These are phyloP conservation scores for Marisa cornuarietis DNA, from an alignment of 1,140 invertebrate genomes.

Conservation along the genomic window DNA sequence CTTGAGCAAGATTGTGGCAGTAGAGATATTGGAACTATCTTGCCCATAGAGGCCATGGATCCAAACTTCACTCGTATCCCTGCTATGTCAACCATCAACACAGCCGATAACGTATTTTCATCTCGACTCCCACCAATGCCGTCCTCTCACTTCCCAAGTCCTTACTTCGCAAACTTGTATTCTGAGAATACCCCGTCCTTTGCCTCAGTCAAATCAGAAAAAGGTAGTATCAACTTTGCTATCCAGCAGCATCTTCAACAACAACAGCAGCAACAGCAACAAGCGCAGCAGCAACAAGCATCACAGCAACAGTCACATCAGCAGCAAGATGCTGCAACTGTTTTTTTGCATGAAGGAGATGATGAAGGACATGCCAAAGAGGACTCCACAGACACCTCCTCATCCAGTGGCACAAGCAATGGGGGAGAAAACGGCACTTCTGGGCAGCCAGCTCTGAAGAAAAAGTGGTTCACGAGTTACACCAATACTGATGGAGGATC, in stretches of 20 bases:
- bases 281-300: neutral
- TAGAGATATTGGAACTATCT: neutral
- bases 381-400: constrained; percentile 17
- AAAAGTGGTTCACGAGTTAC: constrained; percentile 28
- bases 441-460: constrained; percentile 19
- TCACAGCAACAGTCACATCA: neutral
- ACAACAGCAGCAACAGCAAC: constrained; percentile 5
- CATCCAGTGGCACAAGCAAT: constrained; percentile 1
- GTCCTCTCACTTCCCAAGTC: constrained; percentile 12
- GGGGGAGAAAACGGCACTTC: constrained; percentile 13
- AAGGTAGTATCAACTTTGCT: constrained; percentile 6
- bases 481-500: constrained; percentile 6
- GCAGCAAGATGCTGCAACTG: neutral
- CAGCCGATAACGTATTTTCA: constrained; percentile 14
- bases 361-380: neutral
- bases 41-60: constrained; percentile 6
- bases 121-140: constrained; percentile 3
- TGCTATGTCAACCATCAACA: constrained; percentile 20
- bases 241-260: constrained; percentile 5
- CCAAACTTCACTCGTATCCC: constrained; percentile 17
- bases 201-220: constrained; percentile 19
- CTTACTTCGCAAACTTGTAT: constrained; percentile 23
- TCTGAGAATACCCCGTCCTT: constrained; percentile 16
- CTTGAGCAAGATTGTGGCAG: neutral
- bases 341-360: too few relatives aligned